Conservation (phyloP, 2,797 vertebrate species). For the Amphiprion clarkii region DNA sequence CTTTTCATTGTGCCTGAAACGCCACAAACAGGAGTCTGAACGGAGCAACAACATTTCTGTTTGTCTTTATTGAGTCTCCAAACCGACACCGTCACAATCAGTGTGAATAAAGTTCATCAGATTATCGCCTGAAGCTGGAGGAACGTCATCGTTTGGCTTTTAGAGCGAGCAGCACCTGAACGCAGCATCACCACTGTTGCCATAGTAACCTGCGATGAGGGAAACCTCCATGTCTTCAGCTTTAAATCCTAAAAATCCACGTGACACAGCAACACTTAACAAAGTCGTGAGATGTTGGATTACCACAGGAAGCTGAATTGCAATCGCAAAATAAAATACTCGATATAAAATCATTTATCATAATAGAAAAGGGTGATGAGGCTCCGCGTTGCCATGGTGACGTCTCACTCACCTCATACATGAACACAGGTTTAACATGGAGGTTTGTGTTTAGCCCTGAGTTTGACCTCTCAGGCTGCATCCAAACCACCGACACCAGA, state of each 20-base stretch:
- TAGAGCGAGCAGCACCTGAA: slow-evolving; percentile 21
- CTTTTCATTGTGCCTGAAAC: no score
- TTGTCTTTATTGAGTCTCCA: slow-evolving; percentile 12
- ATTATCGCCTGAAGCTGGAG: slow-evolving; percentile 26
- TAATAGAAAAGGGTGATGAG: slow-evolving; percentile 32
- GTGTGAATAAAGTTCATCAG: slow-evolving; percentile 45
- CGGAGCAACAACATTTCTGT: neutral
- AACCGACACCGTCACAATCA: slow-evolving; percentile 2
- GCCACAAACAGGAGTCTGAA: no score
- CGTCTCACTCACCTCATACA: neutral
- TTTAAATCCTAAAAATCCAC: slow-evolving; percentile 5
- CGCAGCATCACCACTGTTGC: slow-evolving; percentile 15
- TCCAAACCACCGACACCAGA: no score
- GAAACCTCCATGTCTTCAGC: no score
- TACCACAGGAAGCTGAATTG: slow-evolving; percentile 24
- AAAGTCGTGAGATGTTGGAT: neutral
- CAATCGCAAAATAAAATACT: slow-evolving; percentile 7
- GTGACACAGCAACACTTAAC: slow-evolving; percentile 31
- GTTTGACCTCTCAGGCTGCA: slow-evolving; percentile 22
- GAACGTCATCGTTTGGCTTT: neutral
- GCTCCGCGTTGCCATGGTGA: slow-evolving; percentile 3
- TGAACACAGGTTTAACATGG: slow-evolving; percentile 23
- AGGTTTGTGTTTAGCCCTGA: neutral
- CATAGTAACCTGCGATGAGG: slow-evolving; percentile 5
- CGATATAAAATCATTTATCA: slow-evolving; percentile 44